phyloP scores from a whole-genome alignment of 2,888 invertebrate genomes.

The Cerastis leucographa region DNA sequence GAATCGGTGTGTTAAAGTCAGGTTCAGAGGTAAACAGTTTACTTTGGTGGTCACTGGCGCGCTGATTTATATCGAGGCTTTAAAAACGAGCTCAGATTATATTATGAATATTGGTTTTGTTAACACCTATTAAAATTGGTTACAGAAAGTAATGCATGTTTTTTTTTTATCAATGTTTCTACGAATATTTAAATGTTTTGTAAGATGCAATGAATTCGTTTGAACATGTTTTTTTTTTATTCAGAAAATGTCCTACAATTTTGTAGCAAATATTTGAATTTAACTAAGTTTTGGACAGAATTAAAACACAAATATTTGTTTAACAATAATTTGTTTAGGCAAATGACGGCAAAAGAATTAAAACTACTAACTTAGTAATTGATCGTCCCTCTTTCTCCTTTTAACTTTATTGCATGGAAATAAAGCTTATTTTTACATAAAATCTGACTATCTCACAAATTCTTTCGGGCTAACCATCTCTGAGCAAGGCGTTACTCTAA shows the following conservation, averaged over 20 bases:
- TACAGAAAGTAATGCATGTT: neutral
- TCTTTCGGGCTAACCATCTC: neutral
- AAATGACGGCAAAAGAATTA: neutral
- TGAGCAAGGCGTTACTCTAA: slow-evolving; percentile 34
- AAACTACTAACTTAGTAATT: neutral
- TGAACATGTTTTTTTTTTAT: neutral
- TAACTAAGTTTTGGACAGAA: neutral
- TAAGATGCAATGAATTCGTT: neutral
- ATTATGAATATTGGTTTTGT: slow-evolving; percentile 8
- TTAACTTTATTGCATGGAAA: neutral
- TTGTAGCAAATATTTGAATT: neutral
- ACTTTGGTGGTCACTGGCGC: neutral
- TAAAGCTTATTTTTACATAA: neutral
- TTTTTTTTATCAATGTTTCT: slow-evolving; percentile 3
- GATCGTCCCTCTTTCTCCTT: neutral
- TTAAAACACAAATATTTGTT: neutral
- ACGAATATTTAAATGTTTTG: neutral
- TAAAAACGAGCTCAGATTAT: slow-evolving; percentile 6
- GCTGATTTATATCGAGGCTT: neutral
- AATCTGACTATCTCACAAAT: neutral
- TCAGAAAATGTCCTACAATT: neutral
- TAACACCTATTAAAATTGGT: neutral
- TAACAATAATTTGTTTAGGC: neutral
- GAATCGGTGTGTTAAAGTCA: slow-evolving; percentile 43
- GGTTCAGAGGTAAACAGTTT: slow-evolving; percentile 31